These are phyloP conservation scores for Heliconius erato DNA, from an alignment of 2,888 invertebrate species.

Conservation along the genomic window DNA sequence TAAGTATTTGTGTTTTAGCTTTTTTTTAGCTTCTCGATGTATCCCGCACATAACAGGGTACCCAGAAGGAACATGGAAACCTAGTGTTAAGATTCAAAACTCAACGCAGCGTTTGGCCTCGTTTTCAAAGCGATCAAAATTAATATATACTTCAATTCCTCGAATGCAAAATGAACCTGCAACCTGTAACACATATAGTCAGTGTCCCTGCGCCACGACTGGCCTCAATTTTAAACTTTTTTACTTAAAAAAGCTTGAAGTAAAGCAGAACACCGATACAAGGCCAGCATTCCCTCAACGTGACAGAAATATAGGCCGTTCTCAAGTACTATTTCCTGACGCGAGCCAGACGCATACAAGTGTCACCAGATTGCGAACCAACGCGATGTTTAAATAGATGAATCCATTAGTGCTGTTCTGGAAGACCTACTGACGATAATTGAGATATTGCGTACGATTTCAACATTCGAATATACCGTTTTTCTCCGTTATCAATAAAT, in stretches of 20 bases:
- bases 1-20: no score
- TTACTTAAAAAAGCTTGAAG: slow-evolving; percentile 24
- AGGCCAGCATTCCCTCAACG: slow-evolving; percentile 38
- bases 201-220: accelerated
- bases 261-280: slow-evolving; percentile 39
- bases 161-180: no score
- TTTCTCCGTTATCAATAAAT: background rate
- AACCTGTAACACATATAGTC: no score
- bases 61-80: background rate
- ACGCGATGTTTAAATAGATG: slow-evolving; percentile 38
- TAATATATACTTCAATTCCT: no score
- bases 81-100: background rate
- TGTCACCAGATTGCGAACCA: slow-evolving; percentile 43
- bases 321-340: slow-evolving; percentile 37
- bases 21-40: background rate
- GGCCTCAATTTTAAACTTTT: background rate
- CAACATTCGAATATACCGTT: slow-evolving; percentile 31
- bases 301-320: slow-evolving; percentile 39
- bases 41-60: no score
- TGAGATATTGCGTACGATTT: slow-evolving; percentile 28
- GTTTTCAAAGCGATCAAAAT: no score
- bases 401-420: slow-evolving; percentile 39
- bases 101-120: no score
- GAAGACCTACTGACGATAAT: slow-evolving; percentile 45
- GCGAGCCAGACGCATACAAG: slow-evolving; percentile 49